These are phyloP conservation scores for Propithecus deckenii DNA, from an alignment of 2,797 vertebrate species.

Conservation along the genomic window DNA sequence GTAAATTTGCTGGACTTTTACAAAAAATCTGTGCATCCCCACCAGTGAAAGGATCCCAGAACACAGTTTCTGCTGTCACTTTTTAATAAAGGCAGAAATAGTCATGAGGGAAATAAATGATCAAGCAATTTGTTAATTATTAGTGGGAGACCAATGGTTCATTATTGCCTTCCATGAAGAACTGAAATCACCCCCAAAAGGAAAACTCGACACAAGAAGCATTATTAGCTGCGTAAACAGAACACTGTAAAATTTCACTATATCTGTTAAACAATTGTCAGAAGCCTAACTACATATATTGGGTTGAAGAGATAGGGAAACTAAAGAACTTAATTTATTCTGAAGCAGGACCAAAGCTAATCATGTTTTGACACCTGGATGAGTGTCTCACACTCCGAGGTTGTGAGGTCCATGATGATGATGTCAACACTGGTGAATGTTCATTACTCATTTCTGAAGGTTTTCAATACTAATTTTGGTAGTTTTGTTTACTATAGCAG, in stretches of 20 bases:
- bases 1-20: not conserved
- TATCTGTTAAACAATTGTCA: not conserved
- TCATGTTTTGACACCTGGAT: not conserved
- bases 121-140: slow-evolving; percentile 25
- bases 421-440: not conserved
- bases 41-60: not conserved
- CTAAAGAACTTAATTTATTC: not conserved
- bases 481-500: not conserved
- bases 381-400: not conserved
- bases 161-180: not conserved
- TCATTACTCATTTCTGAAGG: not conserved
- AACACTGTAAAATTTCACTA: not conserved
- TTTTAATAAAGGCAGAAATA: slow-evolving; percentile 40
- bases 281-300: not conserved
- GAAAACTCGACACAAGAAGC: not conserved
- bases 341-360: not conserved
- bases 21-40: not conserved
- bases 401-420: not conserved
- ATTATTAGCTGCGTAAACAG: not conserved
- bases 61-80: not conserved
- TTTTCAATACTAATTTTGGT: not conserved
- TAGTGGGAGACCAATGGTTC: not conserved
- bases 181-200: not conserved
- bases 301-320: not conserved
- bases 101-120: not conserved